Percentiles rank a stretch among this genome's conserved stretches.
Evolutionary conservation across 2,888 invertebrate species (phyloP).

Genomic region (Eupithecia abbreviata): DNA sequence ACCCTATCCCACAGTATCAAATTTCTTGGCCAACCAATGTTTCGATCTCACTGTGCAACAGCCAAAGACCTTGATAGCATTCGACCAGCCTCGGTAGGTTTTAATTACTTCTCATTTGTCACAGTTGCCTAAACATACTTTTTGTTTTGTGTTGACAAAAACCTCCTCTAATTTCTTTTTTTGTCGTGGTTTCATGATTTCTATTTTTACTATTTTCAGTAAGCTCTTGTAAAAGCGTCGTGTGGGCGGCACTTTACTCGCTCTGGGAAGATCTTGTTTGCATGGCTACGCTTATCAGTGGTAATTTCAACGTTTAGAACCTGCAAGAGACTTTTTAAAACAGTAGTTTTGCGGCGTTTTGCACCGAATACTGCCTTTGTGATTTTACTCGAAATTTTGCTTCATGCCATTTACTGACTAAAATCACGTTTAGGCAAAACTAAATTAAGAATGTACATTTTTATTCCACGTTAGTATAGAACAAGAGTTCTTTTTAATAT

Average conservation of each 20-base stretch:
- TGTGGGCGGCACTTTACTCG: background rate
- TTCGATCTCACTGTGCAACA: conserved; percentile 31
- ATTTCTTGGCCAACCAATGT: conserved; percentile 36
- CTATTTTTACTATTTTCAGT: background rate
- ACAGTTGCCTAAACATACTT: conserved; percentile 51
- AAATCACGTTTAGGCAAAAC: background rate
- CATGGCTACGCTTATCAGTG: background rate
- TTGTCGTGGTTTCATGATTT: conserved; percentile 19
- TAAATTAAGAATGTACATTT: background rate
- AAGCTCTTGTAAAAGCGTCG: background rate
- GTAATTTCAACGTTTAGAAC: background rate
- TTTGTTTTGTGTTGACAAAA: conserved; percentile 23
- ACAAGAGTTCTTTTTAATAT: no score
- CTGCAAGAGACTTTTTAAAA: background rate
- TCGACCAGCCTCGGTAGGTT: conserved; percentile 61
- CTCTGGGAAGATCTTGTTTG: background rate
- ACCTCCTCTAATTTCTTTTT: conserved; percentile 22
- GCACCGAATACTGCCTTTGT: background rate
- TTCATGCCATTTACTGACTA: background rate
- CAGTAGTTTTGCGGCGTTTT: background rate
- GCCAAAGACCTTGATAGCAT: conserved; percentile 58
- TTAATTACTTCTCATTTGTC: conserved; percentile 66
- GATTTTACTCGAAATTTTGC: background rate
- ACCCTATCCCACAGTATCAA: conserved; percentile 27
- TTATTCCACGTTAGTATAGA: no score